Percentiles rank a stretch among this genome's conserved stretches.
Evolutionary conservation across 2,888 invertebrate genomes (phyloP).

Genomic region (Baccha elongata): DNA sequence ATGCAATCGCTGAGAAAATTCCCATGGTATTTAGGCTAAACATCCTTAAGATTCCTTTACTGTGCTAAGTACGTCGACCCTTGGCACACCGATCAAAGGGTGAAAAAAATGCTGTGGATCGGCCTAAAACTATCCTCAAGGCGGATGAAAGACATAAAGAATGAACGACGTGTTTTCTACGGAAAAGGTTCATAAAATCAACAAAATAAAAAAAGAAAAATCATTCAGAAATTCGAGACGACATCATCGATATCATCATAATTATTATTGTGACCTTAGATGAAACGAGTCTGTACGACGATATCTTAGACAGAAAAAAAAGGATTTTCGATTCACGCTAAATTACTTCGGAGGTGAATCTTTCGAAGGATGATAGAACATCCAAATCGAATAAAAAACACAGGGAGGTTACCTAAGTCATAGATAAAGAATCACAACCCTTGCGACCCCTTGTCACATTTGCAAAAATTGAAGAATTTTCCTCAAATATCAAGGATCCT

Average conservation of each 20-base stretch:
- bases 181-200: constrained; percentile 39
- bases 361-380: constrained; percentile 30
- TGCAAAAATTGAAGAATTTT: constrained; percentile 63
- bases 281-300: constrained; percentile 19
- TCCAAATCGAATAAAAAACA: constrained; percentile 48
- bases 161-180: constrained; percentile 49
- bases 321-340: constrained; percentile 71
- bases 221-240: constrained; percentile 64
- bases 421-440: constrained; percentile 71
- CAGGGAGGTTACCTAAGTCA: constrained; percentile 54
- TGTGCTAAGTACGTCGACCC: constrained; percentile 46
- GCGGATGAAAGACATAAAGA: constrained; percentile 48
- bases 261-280: constrained; percentile 64
- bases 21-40: constrained; percentile 71
- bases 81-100: constrained; percentile 61
- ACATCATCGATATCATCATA: constrained; percentile 71
- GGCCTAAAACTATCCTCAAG: constrained; percentile 50
- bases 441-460: constrained; percentile 66
- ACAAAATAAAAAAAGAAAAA: constrained; percentile 45
- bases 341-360: constrained; percentile 68
- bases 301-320: constrained; percentile 31
- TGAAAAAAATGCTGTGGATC: constrained; percentile 61
- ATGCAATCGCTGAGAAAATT: constrained; percentile 42
- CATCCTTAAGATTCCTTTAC: constrained; percentile 57
- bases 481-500: constrained; percentile 69